Conservation (phyloP, 2,113 vertebrate genomes). For the Meleagris gallopavo region DNA sequence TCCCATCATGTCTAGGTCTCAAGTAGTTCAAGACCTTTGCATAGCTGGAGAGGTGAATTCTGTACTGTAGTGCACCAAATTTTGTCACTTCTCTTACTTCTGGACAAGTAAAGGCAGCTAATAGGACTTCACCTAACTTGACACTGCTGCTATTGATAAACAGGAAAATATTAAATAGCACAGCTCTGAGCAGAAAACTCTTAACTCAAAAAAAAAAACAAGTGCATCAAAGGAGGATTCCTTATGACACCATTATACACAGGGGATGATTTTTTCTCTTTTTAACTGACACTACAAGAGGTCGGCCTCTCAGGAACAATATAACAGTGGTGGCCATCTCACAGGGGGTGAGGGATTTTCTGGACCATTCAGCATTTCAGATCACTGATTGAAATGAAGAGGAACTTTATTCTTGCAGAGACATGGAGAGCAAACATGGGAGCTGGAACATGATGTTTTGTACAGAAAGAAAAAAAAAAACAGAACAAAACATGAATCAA, state of each 20-base stretch:
- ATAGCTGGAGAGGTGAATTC: not conserved
- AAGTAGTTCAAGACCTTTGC: not conserved
- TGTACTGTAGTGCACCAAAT: not conserved
- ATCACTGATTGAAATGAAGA: conserved; percentile 4
- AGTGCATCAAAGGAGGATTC: not conserved
- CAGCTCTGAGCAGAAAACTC: conserved; percentile 18
- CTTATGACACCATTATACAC: not conserved
- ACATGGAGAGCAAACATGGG: not conserved
- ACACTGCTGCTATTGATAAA: conserved; percentile 26
- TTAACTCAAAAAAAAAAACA: not conserved
- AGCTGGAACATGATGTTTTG: not conserved
- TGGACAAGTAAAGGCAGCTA: not conserved
- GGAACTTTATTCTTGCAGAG: conserved; percentile 17
- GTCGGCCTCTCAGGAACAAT: not conserved
- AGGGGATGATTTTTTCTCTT: not conserved
- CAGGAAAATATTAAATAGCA: conserved; percentile 17
- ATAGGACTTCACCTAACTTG: not conserved
- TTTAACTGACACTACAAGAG: not conserved
- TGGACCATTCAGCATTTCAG: not conserved
- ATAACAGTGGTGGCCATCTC: not conserved
- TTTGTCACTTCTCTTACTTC: conserved; percentile 20
- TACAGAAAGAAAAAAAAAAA: not conserved
- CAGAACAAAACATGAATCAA: not conserved
- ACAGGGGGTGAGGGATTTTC: conserved; percentile 11
- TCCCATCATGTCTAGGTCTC: not conserved